Evolutionary conservation across 1,140 invertebrate species (phyloP).

Genomic region (Drusus annulatus): DNA sequence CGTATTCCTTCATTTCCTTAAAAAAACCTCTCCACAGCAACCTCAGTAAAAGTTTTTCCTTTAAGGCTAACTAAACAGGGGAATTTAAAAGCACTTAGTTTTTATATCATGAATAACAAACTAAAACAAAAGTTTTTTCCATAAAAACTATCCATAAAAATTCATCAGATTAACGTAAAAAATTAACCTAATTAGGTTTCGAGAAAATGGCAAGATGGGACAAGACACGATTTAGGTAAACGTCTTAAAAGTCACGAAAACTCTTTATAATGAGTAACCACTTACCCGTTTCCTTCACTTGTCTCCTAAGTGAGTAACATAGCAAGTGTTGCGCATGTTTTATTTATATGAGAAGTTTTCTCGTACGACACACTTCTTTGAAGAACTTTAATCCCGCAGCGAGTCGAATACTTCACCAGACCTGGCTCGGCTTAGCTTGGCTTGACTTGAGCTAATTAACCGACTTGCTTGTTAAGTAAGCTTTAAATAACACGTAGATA

Average conservation of each 20-base stretch:
- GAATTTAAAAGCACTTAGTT: no score
- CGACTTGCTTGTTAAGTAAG: background rate
- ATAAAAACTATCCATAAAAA: no score
- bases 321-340: no score
- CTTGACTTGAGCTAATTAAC: constrained; percentile 3
- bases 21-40: no score
- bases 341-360: constrained; percentile 2
- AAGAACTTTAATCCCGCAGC: background rate
- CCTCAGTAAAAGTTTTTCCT: no score
- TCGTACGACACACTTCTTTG: background rate
- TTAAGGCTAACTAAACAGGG: no score
- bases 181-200: background rate
- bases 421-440: background rate
- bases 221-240: background rate
- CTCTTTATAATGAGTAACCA: background rate
- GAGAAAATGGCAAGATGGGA: background rate
- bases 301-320: no score
- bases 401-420: background rate
- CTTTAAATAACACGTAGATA: background rate
- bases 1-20: no score
- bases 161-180: no score
- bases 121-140: no score
- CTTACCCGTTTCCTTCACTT: background rate
- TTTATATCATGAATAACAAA: no score
- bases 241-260: background rate